Conservation (phyloP, 2,113 vertebrate genomes). For the Corythoichthys haematopterus region DNA sequence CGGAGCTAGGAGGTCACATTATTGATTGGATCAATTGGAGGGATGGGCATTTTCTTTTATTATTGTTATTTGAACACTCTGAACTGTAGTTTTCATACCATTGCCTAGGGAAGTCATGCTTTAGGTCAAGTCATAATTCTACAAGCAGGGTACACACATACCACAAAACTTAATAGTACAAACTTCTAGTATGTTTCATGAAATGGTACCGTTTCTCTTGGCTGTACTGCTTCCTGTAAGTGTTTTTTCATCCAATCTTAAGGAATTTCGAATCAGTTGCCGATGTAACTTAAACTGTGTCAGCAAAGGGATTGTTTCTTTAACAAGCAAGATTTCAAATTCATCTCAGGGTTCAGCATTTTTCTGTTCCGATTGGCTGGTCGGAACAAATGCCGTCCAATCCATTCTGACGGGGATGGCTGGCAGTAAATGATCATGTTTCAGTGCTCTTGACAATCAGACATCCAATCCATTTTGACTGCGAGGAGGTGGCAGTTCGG, state of each 20-base stretch:
- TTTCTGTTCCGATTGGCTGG: not conserved
- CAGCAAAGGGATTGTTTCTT: no score
- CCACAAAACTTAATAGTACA: no score
- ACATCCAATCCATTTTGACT: no score
- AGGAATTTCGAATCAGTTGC: no score
- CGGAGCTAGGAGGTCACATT: slow-evolving; percentile 39
- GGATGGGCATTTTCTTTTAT: not conserved
- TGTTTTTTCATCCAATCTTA: no score
- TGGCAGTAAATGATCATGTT: no score
- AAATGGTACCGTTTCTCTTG: no score
- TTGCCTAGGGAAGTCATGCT: not conserved
- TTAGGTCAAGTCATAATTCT: not conserved
- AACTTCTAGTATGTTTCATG: no score
- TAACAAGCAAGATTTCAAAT: not conserved
- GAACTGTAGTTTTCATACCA: not conserved
- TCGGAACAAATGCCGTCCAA: not conserved
- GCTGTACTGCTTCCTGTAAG: not conserved
- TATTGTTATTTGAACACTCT: slow-evolving; percentile 18
- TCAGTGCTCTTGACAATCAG: no score
- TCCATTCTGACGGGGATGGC: no score
- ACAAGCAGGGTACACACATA: not conserved
- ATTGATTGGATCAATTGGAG: slow-evolving; percentile 9
- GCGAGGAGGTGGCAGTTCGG: no score
- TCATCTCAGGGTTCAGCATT: not conserved
- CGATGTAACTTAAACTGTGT: no score